Conservation (phyloP, 2,888 invertebrate species). For the Sarcophaga subvicina region DNA sequence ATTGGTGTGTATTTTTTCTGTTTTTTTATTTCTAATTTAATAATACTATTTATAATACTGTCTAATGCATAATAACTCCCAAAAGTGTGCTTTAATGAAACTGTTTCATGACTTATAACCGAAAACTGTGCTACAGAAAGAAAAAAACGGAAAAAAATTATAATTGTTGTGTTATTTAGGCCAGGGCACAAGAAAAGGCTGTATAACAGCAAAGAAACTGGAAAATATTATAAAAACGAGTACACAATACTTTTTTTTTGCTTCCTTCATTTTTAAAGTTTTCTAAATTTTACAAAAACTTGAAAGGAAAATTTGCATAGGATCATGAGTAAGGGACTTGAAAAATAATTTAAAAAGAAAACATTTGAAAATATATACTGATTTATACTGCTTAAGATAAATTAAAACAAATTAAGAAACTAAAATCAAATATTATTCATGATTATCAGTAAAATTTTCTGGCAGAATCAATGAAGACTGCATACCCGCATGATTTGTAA, state of each 20-base stretch:
- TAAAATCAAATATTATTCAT: too few species aligned
- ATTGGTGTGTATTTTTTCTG: constrained; percentile 42
- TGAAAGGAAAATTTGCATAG: too few species aligned
- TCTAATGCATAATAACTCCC: neutral
- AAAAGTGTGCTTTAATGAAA: neutral
- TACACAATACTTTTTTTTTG: neutral
- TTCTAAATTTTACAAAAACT: neutral
- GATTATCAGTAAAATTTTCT: too few species aligned
- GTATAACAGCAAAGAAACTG: neutral
- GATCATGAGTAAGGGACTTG: too few species aligned
- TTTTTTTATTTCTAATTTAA: neutral
- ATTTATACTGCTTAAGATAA: too few species aligned
- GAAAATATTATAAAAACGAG: neutral
- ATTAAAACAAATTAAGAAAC: too few species aligned
- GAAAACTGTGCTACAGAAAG: neutral
- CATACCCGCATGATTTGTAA: too few species aligned
- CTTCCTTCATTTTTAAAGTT: neutral
- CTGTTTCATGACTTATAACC: neutral
- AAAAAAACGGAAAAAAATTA: neutral
- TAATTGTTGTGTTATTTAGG: neutral
- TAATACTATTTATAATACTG: neutral
- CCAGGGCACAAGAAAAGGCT: constrained; percentile 25
- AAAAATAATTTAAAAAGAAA: too few species aligned
- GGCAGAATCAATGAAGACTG: too few species aligned
- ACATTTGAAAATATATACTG: too few species aligned